Percentiles rank a stretch among this genome's conserved stretches.
These are phyloP conservation scores for Pseudolycoriella hygida DNA, from an alignment of 2,888 invertebrate genomes.

Conservation along the genomic window DNA sequence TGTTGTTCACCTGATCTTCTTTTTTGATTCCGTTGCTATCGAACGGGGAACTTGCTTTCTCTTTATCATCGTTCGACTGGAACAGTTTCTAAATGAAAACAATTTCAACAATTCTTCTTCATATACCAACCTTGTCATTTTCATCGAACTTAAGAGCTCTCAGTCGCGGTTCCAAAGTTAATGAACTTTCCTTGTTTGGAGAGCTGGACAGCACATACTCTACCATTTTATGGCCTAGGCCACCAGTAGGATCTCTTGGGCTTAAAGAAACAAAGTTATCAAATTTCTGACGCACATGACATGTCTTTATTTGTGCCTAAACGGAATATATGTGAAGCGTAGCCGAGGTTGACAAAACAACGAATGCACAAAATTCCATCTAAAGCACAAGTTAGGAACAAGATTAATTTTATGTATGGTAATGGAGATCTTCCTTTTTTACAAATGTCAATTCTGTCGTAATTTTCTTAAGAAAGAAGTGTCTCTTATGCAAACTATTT, in stretches of 20 bases:
- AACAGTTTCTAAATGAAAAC: neutral
- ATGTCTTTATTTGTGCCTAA: no score
- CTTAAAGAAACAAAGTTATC: constrained; percentile 31
- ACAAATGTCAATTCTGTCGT: no score
- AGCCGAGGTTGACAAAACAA: no score
- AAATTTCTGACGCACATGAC: constrained; percentile 1
- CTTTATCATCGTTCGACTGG: constrained; percentile 31
- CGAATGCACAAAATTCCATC: neutral
- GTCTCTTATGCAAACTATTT: no score
- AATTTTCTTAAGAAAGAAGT: no score
- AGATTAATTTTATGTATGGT: neutral
- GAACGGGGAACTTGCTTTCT: constrained; percentile 36
- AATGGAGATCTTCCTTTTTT: no score
- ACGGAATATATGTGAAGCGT: no score
- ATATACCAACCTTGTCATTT: constrained; percentile 25
- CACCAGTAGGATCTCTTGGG: constrained; percentile 74
- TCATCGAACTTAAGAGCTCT: constrained; percentile 42
- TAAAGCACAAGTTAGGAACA: no score
- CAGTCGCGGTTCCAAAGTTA: constrained; percentile 44
- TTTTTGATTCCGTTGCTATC: constrained; percentile 31
- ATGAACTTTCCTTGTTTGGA: constrained; percentile 48
- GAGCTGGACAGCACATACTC: constrained; percentile 94
- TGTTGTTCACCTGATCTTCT: constrained; percentile 34
- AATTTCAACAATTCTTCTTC: neutral
- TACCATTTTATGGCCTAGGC: constrained; percentile 93